These are phyloP conservation scores for Oenanthe melanoleuca DNA, from an alignment of 2,113 vertebrate genomes.

Conservation along the genomic window DNA sequence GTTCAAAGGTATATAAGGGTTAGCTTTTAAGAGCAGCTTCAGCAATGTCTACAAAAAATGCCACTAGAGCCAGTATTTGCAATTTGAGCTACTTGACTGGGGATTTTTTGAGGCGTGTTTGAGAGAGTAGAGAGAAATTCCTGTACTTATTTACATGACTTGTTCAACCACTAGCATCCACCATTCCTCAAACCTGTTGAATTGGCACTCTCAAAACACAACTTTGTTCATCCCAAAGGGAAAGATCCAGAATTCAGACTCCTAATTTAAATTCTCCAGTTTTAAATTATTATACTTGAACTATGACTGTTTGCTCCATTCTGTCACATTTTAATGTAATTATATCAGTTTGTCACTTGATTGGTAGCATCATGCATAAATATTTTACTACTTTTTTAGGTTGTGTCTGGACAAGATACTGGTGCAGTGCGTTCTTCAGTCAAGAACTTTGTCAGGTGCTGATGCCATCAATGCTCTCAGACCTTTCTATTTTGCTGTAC, in stretches of 20 bases:
- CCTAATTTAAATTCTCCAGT: background rate
- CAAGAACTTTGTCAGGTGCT: constrained; percentile 85
- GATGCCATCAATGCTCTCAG: constrained; percentile 92
- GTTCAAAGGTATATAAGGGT: background rate
- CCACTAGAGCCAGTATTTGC: background rate
- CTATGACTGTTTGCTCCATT: background rate
- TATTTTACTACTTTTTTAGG: constrained; percentile 59
- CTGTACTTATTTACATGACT: background rate
- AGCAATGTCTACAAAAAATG: background rate
- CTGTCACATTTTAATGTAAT: background rate
- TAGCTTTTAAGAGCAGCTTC: background rate
- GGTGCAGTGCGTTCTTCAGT: constrained; percentile 64
- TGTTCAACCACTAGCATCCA: background rate
- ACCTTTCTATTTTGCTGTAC: constrained; percentile 97
- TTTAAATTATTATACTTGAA: background rate
- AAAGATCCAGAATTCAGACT: background rate
- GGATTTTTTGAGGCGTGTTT: background rate
- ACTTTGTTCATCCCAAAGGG: background rate
- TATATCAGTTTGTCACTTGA: background rate
- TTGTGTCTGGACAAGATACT: constrained; percentile 66
- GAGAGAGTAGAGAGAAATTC: background rate
- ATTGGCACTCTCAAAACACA: background rate
- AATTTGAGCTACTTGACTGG: background rate
- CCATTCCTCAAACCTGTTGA: background rate
- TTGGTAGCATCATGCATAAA: background rate